Base-by-base conservation (phyloP, 1,140 invertebrate genomes). In the Polypedilum vanderplanki region DNA sequence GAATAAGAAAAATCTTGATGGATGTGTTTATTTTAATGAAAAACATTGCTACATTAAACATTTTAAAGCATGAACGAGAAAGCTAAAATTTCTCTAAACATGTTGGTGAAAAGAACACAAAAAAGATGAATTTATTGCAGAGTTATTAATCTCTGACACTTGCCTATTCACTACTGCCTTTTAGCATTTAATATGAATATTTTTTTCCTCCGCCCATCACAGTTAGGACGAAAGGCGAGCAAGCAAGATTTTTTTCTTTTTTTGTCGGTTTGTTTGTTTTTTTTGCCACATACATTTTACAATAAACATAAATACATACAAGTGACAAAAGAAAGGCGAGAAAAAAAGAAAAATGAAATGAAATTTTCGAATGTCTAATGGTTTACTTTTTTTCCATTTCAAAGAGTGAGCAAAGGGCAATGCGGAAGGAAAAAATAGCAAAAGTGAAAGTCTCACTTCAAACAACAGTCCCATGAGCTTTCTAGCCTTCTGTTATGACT, bases 121-220 rank as follows among this genome's bases (percentile, higher is more conserved):
- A 57, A 57, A 46, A 46, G 41, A 12, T 57, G 46, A 70, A 70
- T 70, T 70, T 70, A 70, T 57, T 70, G 65, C 65, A 9, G 9
- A 10, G 65, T 70, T 70, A 70, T 70, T 70, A 70, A 70, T 70
- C 65, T 70, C 65, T 70, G 65, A 70, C 65, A 70, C 46, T 70
- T 18, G 17, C 65, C 65, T 70, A 70, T 70, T 70, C 65, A 67
- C 18, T 67, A 7, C 41, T 12, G 24, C 24, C 5, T 33, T 33
- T 5, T 33, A 33, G 2, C 24, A 33, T 33, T 33, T 33, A 33
- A 33, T 33, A 33, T 33, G 24, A 33, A 33, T 33, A 33, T 33
- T 33, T 33, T 33, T 33, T 33, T 33, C 24, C 24, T 33, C 24
- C 24, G 5, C 24, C 24, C 24, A 33, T 33, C 24, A 33, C 24